Evolutionary conservation across 2,113 vertebrate species (phyloP), one percentile per base, ranked within the genome.

Genomic region (Pheucticus melanocephalus): DNA sequence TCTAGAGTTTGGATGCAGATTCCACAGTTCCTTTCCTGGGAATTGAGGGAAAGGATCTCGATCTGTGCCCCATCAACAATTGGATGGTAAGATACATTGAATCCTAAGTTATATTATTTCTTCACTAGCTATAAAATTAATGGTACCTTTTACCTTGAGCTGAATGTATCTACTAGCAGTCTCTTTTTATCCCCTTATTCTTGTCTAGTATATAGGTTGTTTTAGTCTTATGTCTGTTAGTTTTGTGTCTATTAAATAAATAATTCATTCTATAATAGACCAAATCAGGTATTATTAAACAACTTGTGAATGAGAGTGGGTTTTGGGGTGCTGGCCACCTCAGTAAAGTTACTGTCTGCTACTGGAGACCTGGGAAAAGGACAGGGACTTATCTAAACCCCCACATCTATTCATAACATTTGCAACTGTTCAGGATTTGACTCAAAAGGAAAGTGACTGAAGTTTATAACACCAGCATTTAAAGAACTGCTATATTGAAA

Each of bases 1-100:
- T 31, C 10, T 12, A 17, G 17, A 61, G 17, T 40, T 27, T 33
- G 17, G 45, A 50, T 0, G 1, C 13, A 63, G 45, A 63, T 33
- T 24, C 22, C 3, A 3, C 17, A 12, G 57, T 63, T 50, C 40
- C 10, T 63, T 50, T 33, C 30, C 45, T 40, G 45, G 17, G 17
- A 63, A 40, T 2, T 40, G 22, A 27, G 35, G 17, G 22, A 63
- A 77, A 50, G 10, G 12, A 33, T 61, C 28, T 25, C 0, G 0
- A 33, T 50, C 28, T 40, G 30, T 50, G 8, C 6, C 35, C 35
- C 45, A 63, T 8, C 30, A 63, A 33, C 12, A 33, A 50, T 0
- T 33, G 45, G 22, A 77, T 50, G 15, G 22, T 33, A 40, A 63
- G 2, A 24, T 61, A 40, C 23, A 12, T 27, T 40, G 39, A 40